phyloP scores from a whole-genome alignment of 2,113 vertebrate genomes.

The Brienomyrus brachyistius region DNA sequence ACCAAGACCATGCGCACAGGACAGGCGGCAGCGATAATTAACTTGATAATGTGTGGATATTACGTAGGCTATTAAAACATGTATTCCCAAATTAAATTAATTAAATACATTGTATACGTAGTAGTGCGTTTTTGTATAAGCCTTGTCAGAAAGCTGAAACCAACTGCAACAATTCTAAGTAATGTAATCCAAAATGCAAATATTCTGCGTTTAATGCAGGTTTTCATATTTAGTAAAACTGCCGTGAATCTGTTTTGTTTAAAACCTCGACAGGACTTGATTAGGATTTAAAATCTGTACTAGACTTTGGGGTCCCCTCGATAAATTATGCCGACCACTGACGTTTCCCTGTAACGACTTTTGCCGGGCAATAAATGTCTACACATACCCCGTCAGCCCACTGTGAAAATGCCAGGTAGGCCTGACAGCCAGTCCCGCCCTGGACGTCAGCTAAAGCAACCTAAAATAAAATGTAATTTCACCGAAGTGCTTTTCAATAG shows the following conservation, averaged over 20 bases:
- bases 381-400: background rate
- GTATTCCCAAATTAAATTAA: background rate
- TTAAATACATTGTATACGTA: background rate
- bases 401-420: background rate
- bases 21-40: background rate
- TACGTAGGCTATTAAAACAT: background rate
- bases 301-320: background rate
- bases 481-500: background rate
- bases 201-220: background rate
- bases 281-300: background rate
- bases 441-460: background rate
- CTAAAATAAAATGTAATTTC: background rate
- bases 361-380: background rate
- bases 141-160: background rate
- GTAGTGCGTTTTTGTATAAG: background rate
- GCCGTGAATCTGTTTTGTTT: background rate
- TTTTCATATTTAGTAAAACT: background rate
- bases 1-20: no score
- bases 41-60: background rate
- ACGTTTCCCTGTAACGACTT: background rate
- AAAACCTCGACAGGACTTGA: background rate
- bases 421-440: background rate
- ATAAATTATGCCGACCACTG: no score
- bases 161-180: background rate
- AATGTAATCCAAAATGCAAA: background rate